phyloP scores from a whole-genome alignment of 2,113 vertebrate species.

The Oryzias melastigma region DNA sequence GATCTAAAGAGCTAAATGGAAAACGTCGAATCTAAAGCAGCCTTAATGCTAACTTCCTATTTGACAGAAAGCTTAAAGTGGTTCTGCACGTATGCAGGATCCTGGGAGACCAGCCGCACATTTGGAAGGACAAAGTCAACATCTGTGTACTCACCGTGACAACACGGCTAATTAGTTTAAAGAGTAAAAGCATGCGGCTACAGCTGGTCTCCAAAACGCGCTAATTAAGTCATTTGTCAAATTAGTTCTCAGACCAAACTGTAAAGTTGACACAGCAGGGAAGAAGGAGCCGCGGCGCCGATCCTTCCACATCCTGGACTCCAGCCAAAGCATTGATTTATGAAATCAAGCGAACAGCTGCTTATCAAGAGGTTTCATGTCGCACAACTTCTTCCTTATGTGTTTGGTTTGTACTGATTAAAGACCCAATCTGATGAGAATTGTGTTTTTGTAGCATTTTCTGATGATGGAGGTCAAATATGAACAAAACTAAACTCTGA shows the following conservation, averaged over 20 bases:
- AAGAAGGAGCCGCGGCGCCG: constrained; percentile 1
- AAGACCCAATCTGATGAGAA: neutral
- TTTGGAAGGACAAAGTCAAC: neutral
- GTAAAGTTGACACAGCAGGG: constrained; percentile 12
- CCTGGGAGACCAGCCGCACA: neutral
- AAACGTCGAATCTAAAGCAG: too few relatives aligned
- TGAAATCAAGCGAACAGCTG: constrained; percentile 1
- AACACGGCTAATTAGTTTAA: constrained; percentile 12
- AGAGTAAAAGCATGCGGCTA: constrained; percentile 2
- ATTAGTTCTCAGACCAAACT: constrained; percentile 9
- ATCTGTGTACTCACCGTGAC: neutral
- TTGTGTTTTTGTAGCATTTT: too few relatives aligned
- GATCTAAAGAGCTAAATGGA: too few relatives aligned
- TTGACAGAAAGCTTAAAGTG: neutral
- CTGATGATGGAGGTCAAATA: too few relatives aligned
- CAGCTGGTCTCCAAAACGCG: constrained; percentile 3
- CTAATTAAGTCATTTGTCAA: constrained; percentile 17
- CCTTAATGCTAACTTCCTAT: too few relatives aligned
- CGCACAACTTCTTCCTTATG: neutral
- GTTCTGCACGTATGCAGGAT: neutral
- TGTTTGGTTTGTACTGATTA: neutral
- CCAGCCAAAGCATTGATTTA: neutral
- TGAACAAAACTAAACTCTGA: too few relatives aligned
- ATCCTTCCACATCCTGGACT: constrained; percentile 1
- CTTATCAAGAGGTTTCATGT: constrained; percentile 1